Conservation (phyloP, 2,888 invertebrate genomes). For the Andrena minutula region DNA sequence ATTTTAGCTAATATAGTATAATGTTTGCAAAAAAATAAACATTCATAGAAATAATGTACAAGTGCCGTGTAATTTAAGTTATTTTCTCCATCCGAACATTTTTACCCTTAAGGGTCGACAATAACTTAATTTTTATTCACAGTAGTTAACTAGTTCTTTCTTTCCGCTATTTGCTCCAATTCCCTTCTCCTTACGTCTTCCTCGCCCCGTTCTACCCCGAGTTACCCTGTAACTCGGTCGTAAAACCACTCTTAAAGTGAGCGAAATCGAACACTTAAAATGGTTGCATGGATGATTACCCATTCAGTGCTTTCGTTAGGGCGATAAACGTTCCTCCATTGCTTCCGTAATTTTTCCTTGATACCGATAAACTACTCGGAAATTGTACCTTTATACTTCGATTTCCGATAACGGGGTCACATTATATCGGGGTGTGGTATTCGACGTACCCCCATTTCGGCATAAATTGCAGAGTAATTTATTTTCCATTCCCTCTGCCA, state of each 20-base stretch:
- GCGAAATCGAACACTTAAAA: slow-evolving; percentile 56
- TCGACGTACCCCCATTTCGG: background rate
- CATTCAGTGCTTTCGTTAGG: slow-evolving; percentile 52
- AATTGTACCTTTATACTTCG: slow-evolving; percentile 43
- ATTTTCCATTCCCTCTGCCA: background rate
- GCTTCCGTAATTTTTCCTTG: slow-evolving; percentile 28
- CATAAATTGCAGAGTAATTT: background rate
- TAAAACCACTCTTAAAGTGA: slow-evolving; percentile 50
- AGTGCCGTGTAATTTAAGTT: slow-evolving; percentile 4
- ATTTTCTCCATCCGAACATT: slow-evolving; percentile 16
- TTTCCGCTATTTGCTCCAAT: slow-evolving; percentile 27
- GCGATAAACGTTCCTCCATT: slow-evolving; percentile 53
- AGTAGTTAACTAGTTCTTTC: slow-evolving; percentile 38
- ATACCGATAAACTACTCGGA: slow-evolving; percentile 49
- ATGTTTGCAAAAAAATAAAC: slow-evolving; percentile 19
- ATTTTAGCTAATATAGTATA: background rate
- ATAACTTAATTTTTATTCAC: slow-evolving; percentile 39
- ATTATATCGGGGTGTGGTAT: slow-evolving; percentile 29
- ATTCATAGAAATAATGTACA: slow-evolving; percentile 5
- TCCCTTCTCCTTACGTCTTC: slow-evolving; percentile 6
- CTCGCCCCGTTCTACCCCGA: background rate
- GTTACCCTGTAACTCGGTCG: slow-evolving; percentile 42
- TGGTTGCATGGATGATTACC: slow-evolving; percentile 55
- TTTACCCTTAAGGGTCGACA: slow-evolving; percentile 3
- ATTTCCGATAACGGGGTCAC: slow-evolving; percentile 49